Percentiles rank a stretch among this genome's conserved stretches.
Conservation (phyloP, 2,888 invertebrate species). For the Eretmocerus hayati region DNA sequence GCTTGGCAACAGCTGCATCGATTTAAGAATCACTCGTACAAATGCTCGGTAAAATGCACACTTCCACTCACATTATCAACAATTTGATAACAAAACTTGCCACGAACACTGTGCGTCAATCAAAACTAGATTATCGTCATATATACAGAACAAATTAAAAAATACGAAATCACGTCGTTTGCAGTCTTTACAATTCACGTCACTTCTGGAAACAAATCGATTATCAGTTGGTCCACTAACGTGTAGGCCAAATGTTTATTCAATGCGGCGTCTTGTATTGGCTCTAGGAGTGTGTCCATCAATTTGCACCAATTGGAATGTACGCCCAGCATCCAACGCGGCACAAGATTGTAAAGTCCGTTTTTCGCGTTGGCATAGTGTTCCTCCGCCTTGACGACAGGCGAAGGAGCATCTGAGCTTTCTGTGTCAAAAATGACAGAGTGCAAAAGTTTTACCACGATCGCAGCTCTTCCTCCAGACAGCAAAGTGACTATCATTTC, state of each 20-base stretch:
- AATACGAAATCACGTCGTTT: too few species aligned
- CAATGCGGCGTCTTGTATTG: slow-evolving; percentile 51
- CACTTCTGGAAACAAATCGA: slow-evolving; percentile 71
- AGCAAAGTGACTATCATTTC: slow-evolving; percentile 35
- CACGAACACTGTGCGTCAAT: slow-evolving; percentile 18
- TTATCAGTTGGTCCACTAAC: slow-evolving; percentile 66
- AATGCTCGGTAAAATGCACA: slow-evolving; percentile 17
- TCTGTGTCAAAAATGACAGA: slow-evolving; percentile 31
- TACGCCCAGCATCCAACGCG: slow-evolving; percentile 37
- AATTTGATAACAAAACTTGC: slow-evolving; percentile 6
- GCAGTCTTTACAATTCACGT: slow-evolving; percentile 23
- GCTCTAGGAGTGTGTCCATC: slow-evolving; percentile 39
- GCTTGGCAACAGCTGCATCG: too few species aligned
- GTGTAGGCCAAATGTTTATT: slow-evolving; percentile 68
- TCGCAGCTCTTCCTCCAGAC: slow-evolving; percentile 40
- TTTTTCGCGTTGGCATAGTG: slow-evolving; percentile 33
- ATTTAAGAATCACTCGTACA: too few species aligned
- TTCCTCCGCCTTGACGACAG: slow-evolving; percentile 23
- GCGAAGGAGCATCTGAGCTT: slow-evolving; percentile 19
- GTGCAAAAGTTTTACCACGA: slow-evolving; percentile 38
- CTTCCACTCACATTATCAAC: slow-evolving; percentile 3
- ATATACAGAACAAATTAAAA: background rate
- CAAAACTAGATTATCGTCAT: slow-evolving; percentile 6
- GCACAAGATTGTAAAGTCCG: slow-evolving; percentile 35
- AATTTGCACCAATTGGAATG: slow-evolving; percentile 36